phyloP scores from a whole-genome alignment of 2,113 vertebrate genomes.

The Notechis scutatus region DNA sequence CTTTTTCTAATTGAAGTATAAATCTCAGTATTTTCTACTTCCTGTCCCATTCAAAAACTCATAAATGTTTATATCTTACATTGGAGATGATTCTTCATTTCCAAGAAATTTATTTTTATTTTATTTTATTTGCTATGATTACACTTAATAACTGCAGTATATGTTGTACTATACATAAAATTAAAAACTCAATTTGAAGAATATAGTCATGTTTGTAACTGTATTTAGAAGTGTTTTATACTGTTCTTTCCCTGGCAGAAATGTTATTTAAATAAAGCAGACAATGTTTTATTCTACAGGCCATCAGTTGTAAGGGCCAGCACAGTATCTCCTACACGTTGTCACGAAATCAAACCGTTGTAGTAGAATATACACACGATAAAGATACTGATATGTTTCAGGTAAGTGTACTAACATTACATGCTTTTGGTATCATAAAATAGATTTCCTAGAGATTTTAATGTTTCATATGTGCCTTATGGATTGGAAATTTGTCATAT shows the following conservation, averaged over 20 bases:
- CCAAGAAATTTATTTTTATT: background rate
- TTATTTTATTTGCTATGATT: background rate
- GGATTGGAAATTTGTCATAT: background rate
- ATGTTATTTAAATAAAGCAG: background rate
- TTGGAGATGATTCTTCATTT: background rate
- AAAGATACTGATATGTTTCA: conserved; percentile 99
- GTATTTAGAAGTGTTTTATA: background rate
- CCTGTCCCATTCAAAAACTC: background rate
- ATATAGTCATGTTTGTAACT: conserved; percentile 30
- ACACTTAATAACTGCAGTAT: background rate
- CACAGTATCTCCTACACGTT: conserved; percentile 97
- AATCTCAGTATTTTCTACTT: background rate
- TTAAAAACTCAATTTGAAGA: background rate
- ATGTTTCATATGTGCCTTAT: background rate
- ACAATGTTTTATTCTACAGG: conserved; percentile 71
- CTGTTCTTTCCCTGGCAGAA: conserved; percentile 31
- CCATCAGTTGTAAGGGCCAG: conserved; percentile 91
- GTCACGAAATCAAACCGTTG: conserved; percentile 94
- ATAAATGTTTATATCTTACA: background rate
- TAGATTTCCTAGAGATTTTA: background rate
- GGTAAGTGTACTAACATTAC: conserved; percentile 69
- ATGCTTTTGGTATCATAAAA: background rate
- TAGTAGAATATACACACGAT: conserved; percentile 95
- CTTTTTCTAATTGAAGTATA: background rate
- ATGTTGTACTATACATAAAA: background rate